Evolutionary conservation across 2,113 vertebrate species (phyloP).

Genomic region (Stictonetta naevosa): DNA sequence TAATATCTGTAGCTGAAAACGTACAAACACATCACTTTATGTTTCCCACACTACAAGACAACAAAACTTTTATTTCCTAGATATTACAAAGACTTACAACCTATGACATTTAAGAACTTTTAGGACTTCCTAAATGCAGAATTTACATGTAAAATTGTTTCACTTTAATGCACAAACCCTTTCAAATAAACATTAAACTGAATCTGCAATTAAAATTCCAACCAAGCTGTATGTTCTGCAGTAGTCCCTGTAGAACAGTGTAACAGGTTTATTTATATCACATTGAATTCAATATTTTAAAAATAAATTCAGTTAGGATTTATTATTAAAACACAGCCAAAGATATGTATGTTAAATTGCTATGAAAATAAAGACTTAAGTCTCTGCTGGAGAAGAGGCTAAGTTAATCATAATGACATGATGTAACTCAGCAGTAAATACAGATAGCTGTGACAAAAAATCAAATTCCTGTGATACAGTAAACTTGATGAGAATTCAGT

Average conservation of each 20-base stretch:
- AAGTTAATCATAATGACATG: neutral
- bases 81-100: conserved; percentile 19
- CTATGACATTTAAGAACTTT: conserved; percentile 16
- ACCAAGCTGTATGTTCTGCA: neutral
- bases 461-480: neutral
- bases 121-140: conserved; percentile 20
- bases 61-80: conserved; percentile 5
- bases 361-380: neutral
- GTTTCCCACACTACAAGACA: neutral
- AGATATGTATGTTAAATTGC: neutral
- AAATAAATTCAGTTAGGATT: conserved; percentile 5
- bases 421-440: neutral
- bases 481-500: neutral
- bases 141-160: neutral
- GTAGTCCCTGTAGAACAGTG: neutral
- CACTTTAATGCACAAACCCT: neutral
- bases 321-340: neutral
- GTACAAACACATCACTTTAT: conserved; percentile 17
- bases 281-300: neutral
- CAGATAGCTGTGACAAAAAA: neutral
- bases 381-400: neutral
- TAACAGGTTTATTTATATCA: neutral
- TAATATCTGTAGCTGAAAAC: conserved; percentile 63
- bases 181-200: neutral
- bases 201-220: conserved; percentile 12